These are phyloP conservation scores for Agrypnus murinus DNA, from an alignment of 2,888 invertebrate genomes.

Conservation along the genomic window DNA sequence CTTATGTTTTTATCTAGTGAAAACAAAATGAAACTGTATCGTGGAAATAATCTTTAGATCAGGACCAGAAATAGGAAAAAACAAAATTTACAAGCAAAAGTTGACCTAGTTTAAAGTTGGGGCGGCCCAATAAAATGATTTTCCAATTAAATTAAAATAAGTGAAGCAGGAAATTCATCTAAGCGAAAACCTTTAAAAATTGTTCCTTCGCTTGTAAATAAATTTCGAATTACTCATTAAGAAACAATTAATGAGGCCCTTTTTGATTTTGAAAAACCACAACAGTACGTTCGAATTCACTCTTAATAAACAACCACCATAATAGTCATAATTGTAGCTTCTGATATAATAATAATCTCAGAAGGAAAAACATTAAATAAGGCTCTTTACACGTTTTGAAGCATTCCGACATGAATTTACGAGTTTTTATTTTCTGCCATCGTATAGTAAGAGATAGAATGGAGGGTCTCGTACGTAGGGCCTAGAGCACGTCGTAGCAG, in stretches of 20 bases:
- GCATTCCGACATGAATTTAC: conserved; percentile 42
- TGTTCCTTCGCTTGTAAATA: conserved; percentile 2
- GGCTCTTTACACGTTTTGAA: conserved; percentile 43
- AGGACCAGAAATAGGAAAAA: background rate
- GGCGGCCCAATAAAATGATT: conserved; percentile 18
- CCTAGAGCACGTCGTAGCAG: conserved; percentile 48
- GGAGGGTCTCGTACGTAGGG: conserved; percentile 27
- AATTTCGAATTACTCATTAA: conserved; percentile 7
- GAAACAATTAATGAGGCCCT: background rate
- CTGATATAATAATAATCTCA: too few species aligned
- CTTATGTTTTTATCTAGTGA: background rate
- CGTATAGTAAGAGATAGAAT: conserved; percentile 19
- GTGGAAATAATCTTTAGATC: background rate
- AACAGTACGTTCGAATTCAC: background rate
- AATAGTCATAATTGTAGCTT: too few species aligned
- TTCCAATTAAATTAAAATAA: conserved; percentile 22
- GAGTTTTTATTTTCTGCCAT: conserved; percentile 40
- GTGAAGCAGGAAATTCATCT: conserved; percentile 14
- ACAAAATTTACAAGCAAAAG: background rate
- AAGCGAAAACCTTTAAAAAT: conserved; percentile 23
- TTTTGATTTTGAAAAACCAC: background rate
- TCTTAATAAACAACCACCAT: too few species aligned
- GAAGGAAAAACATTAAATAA: background rate
- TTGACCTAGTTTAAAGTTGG: conserved; percentile 10
- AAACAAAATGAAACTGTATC: background rate